Evolutionary conservation across 2,888 invertebrate species (phyloP).

Genomic region (Rhyacophila evoluta): DNA sequence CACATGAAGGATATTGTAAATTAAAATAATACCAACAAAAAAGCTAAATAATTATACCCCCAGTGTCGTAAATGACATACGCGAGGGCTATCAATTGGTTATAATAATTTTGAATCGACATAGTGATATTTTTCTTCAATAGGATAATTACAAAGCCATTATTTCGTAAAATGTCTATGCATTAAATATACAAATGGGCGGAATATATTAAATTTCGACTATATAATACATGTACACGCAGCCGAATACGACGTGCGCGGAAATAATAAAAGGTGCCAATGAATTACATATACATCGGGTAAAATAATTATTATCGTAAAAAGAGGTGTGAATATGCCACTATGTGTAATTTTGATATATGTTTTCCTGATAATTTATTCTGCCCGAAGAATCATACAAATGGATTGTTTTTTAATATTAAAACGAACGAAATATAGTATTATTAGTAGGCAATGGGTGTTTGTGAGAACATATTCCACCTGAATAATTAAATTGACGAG

Average conservation of each 20-base stretch:
- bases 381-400: too few relatives aligned
- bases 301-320: too few relatives aligned
- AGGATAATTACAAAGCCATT: neutral
- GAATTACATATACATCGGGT: too few relatives aligned
- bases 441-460: too few relatives aligned
- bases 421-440: too few relatives aligned
- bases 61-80: neutral
- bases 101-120: neutral
- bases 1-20: neutral
- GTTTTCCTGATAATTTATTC: too few relatives aligned
- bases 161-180: neutral
- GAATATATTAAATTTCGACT: neutral
- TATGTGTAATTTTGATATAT: too few relatives aligned
- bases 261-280: neutral
- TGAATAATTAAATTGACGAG: too few relatives aligned
- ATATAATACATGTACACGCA: neutral
- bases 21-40: neutral
- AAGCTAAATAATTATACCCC: conserved; percentile 1
- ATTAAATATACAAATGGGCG: neutral
- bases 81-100: neutral
- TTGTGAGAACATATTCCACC: too few relatives aligned
- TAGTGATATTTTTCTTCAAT: neutral
- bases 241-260: neutral
- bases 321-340: too few relatives aligned
- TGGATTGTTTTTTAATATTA: too few relatives aligned